A percentile compares a stretch with the other conserved stretches of the same genome.
Conservation (phyloP, 2,888 invertebrate genomes). For the Seira ritae region DNA sequence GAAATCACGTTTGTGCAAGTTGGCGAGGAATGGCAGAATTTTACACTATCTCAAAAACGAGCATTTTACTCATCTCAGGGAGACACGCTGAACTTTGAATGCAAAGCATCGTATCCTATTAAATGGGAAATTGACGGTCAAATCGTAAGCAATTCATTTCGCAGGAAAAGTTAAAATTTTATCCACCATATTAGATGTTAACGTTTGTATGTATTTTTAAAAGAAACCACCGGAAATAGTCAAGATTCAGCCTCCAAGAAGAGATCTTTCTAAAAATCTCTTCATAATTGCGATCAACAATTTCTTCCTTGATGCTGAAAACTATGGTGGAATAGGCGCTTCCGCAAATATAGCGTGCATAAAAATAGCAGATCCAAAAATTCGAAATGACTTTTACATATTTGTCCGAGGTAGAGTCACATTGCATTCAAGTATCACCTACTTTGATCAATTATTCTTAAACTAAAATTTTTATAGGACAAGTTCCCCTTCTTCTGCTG, state of each 20-base stretch:
- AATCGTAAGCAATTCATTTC: conserved; percentile 40
- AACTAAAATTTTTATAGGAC: neutral
- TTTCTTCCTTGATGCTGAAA: conserved; percentile 24
- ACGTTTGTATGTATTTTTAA: neutral
- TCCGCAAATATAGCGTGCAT: conserved; percentile 30
- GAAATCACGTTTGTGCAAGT: neutral
- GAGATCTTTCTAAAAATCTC: neutral
- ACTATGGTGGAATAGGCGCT: neutral
- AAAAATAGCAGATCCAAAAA: neutral
- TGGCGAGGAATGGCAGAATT: neutral
- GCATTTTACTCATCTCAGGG: neutral
- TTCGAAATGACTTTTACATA: neutral
- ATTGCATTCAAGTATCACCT: neutral
- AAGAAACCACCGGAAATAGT: conserved; percentile 44
- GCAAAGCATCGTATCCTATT: conserved; percentile 46
- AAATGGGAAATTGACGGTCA: conserved; percentile 46
- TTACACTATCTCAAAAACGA: neutral
- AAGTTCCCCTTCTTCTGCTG: neutral
- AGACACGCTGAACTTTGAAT: conserved; percentile 17
- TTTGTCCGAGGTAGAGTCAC: neutral
- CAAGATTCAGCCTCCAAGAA: conserved; percentile 33
- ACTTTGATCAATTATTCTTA: neutral
- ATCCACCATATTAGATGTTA: neutral
- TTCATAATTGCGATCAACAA: conserved; percentile 7
- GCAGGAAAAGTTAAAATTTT: neutral